phyloP scores from a whole-genome alignment of 2,113 vertebrate species.

The Lepidothrix coronata region DNA sequence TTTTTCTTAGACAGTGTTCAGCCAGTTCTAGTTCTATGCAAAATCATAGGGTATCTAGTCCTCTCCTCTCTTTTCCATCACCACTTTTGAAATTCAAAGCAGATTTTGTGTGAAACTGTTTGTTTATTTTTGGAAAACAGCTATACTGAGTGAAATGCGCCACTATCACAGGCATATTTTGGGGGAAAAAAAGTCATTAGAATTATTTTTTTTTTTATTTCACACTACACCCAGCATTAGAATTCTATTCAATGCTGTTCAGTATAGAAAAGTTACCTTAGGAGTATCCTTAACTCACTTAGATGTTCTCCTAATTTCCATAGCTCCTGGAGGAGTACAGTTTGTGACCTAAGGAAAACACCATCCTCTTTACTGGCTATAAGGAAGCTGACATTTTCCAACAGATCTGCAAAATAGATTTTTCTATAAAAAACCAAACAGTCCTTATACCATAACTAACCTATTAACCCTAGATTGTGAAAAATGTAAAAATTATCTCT shows the following conservation, averaged over 20 bases:
- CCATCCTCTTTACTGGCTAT: neutral
- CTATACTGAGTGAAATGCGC: neutral
- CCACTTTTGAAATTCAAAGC: neutral
- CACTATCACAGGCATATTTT: fast-evolving
- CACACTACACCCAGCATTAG: neutral
- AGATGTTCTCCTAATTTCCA: neutral
- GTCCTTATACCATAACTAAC: fast-evolving
- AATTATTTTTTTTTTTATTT: neutral
- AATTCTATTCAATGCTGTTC: neutral
- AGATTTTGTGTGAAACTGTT: neutral
- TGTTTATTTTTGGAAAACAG: neutral
- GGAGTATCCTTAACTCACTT: neutral
- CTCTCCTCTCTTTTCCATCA: neutral
- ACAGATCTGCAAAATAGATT: neutral
- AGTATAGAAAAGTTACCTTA: neutral
- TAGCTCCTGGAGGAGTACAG: neutral
- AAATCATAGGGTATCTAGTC: neutral
- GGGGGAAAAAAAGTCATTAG: neutral
- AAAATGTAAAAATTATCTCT: neutral
- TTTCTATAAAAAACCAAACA: neutral
- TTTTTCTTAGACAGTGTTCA: neutral
- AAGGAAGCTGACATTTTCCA: neutral
- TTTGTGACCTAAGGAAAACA: neutral
- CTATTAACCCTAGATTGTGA: neutral
- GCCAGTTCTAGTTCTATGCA: neutral